phyloP scores from a whole-genome alignment of 1,140 invertebrate species.

The Drosophila jambulina region DNA sequence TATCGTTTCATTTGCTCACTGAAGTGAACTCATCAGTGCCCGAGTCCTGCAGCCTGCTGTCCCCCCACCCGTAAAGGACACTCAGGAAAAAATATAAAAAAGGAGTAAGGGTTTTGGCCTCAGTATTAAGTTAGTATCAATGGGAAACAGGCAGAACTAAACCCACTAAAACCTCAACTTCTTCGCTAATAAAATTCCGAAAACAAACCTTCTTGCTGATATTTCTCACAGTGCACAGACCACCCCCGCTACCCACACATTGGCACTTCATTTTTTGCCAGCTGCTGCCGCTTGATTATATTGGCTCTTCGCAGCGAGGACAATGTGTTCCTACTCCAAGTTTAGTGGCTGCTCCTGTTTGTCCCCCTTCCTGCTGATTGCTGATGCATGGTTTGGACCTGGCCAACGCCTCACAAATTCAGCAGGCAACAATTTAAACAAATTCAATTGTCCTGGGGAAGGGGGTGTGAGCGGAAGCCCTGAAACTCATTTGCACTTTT shows the following conservation, averaged over 20 bases:
- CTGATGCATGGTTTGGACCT: constrained; percentile 40
- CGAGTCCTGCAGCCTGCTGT: constrained; percentile 41
- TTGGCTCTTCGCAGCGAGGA: constrained; percentile 55
- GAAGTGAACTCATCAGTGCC: constrained; percentile 81
- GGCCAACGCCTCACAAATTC: constrained; percentile 13
- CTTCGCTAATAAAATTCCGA: not conserved
- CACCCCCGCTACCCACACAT: constrained; percentile 35
- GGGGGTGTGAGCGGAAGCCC: not conserved
- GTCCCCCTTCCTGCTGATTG: constrained; percentile 32
- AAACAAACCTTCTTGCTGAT: not conserved
- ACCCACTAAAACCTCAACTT: not conserved
- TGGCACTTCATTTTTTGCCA: constrained; percentile 72
- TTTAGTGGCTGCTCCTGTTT: constrained; percentile 34
- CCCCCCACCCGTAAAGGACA: not conserved
- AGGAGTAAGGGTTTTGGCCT: too few species aligned
- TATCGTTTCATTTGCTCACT: constrained; percentile 83
- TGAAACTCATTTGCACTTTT: constrained; percentile 69
- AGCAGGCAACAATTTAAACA: constrained; percentile 72
- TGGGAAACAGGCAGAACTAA: too few species aligned
- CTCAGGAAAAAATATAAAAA: not conserved
- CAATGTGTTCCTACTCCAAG: constrained; percentile 52
- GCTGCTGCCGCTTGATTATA: constrained; percentile 76
- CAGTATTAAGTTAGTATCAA: too few species aligned
- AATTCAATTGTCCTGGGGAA: constrained; percentile 65
- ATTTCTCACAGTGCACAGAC: constrained; percentile 1